Evolutionary conservation across 1,140 invertebrate genomes (phyloP).

Genomic region (Tenebrio molitor): DNA sequence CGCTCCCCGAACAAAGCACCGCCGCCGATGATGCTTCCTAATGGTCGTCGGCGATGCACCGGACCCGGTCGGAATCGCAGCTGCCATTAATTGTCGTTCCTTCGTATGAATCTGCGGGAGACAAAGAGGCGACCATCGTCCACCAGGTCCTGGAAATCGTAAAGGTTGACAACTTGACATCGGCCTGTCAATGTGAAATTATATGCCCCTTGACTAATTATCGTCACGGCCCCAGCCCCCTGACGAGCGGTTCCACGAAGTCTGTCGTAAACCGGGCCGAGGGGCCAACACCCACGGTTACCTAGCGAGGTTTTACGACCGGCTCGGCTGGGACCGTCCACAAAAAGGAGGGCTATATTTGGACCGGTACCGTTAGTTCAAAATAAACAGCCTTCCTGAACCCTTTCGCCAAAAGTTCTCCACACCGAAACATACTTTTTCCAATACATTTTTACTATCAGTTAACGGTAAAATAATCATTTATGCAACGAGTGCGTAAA

Average conservation of each 20-base stretch:
- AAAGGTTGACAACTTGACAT: slow-evolving; percentile 53
- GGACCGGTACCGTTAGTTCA: slow-evolving; percentile 9
- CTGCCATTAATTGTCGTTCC: slow-evolving; percentile 26
- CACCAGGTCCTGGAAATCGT: slow-evolving; percentile 50
- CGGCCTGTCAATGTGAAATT: slow-evolving; percentile 53
- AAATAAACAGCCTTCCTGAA: not conserved
- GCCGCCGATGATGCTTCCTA: slow-evolving; percentile 1
- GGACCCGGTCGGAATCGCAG: not conserved
- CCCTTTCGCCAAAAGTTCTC: too few relatives aligned
- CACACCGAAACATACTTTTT: too few relatives aligned
- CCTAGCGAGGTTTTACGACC: slow-evolving; percentile 10
- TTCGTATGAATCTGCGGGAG: slow-evolving; percentile 9
- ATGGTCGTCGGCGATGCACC: too few relatives aligned
- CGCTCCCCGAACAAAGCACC: slow-evolving; percentile 37
- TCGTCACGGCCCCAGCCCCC: slow-evolving; percentile 52
- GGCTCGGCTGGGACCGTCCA: not conserved
- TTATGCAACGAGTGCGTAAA: too few relatives aligned
- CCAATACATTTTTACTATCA: too few relatives aligned
- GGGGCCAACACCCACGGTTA: slow-evolving; percentile 33
- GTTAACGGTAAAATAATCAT: too few relatives aligned
- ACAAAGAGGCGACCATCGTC: slow-evolving; percentile 9
- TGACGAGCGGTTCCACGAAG: slow-evolving; percentile 57
- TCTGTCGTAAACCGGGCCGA: slow-evolving; percentile 54
- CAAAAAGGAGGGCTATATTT: not conserved
- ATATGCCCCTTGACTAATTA: slow-evolving; percentile 58